Percentiles rank a stretch among this genome's conserved stretches.
phyloP scores from a whole-genome alignment of 1,140 invertebrate species.

The Drosophila mauritiana region DNA sequence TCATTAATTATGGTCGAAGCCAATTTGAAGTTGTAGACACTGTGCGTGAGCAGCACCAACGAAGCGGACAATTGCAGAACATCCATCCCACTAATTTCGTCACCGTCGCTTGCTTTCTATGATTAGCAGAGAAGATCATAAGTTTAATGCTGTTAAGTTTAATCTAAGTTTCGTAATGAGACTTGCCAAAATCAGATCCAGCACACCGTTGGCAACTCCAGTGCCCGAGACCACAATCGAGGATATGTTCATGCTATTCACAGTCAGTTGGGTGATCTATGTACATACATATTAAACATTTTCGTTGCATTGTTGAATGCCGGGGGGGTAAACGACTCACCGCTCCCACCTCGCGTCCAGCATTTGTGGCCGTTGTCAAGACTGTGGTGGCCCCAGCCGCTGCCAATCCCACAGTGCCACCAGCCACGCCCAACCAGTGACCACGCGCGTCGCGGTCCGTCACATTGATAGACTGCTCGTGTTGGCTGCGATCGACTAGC shows the following conservation, averaged over 20 bases:
- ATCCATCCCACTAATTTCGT: constrained; percentile 64
- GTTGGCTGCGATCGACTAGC: constrained; percentile 63
- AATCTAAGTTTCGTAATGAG: background rate
- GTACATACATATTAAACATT: background rate
- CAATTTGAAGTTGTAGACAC: constrained; percentile 68
- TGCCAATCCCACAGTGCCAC: constrained; percentile 59
- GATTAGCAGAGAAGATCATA: background rate
- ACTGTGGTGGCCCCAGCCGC: constrained; percentile 69
- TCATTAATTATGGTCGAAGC: constrained; percentile 70
- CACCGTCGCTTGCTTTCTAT: constrained; percentile 65
- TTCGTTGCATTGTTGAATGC: no score
- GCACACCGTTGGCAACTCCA: constrained; percentile 54
- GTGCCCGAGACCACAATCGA: constrained; percentile 63
- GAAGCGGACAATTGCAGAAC: constrained; percentile 66
- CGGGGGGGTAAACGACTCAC: constrained; percentile 35
- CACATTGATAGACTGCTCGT: constrained; percentile 72
- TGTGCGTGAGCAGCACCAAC: constrained; percentile 64
- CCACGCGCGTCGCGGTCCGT: constrained; percentile 57
- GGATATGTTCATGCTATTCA: constrained; percentile 72
- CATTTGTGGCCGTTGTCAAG: constrained; percentile 49
- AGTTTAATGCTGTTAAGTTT: background rate
- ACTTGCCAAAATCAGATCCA: constrained; percentile 65
- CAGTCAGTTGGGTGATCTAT: constrained; percentile 59
- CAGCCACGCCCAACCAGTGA: constrained; percentile 62
- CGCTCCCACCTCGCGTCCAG: constrained; percentile 61